Evolutionary conservation across 92 coral and sea anemone species (phyloP), one percentile per base, ranked within the genome.

Genomic region (Phenganax subtilis): DNA sequence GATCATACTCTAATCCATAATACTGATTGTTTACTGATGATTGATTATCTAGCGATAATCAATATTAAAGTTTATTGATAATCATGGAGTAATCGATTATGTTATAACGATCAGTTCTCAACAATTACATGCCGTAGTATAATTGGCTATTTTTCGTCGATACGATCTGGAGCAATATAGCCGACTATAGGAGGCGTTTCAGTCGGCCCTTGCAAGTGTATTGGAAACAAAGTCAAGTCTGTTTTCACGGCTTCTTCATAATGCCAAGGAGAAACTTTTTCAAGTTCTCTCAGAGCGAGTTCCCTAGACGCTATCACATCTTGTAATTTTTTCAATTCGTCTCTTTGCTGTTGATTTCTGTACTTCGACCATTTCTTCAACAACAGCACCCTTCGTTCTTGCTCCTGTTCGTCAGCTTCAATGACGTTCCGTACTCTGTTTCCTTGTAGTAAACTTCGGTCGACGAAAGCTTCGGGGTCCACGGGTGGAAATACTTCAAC

Each of bases 341-440:
- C 91, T 52, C 88, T 91, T 62, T 94, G 98, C 72, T 94, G 97
- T 78, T 88, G 86, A 90, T 91, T 94, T 85, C 92, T 91, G 86
- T 83, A 85, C 56, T 93, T 88, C 25, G 98, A 91, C 98, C 98
- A 94, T 73, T 94, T 94, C 82, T 94, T 94, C 77, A 92, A 80
- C 72, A 94, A 77, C 11, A 94, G 85, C 20, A 88, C 85, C 81
- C 98, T 78, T 56, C 86, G 66, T 68, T 94, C 98, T 54, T 87
- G 79, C 82, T 94, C 98, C 57, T 85, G 90, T 10, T 86, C 87
- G 51, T 87, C 73, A 20, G 92, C 68, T 68, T 90, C 80, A 47
- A 80, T 61, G 71, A 88, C 54, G 17, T 57, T 67, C 75, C 98
- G 82, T 65, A 78, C 83, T 74, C 98, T 87, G 9, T 86, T 59